Evolutionary conservation across 1,140 invertebrate genomes (phyloP).

Genomic region (Colletes gigas): DNA sequence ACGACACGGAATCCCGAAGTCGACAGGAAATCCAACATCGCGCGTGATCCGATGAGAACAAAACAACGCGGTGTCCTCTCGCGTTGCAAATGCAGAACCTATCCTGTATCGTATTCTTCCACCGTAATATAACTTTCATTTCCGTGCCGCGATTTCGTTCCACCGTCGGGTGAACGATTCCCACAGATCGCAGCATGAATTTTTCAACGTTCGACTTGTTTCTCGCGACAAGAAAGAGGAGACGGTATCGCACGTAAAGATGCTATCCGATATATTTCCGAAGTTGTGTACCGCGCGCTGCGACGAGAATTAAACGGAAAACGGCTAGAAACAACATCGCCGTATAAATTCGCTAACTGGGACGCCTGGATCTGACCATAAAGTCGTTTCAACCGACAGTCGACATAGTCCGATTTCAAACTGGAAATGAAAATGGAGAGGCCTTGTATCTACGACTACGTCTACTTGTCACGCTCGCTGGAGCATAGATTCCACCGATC

Average conservation of each 20-base stretch:
- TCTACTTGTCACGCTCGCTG: not conserved
- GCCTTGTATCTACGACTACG: too few species aligned
- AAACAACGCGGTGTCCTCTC: not conserved
- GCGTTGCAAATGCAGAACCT: not conserved
- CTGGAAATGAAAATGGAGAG: too few species aligned
- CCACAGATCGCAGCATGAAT: constrained; percentile 9
- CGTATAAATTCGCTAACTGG: too few species aligned
- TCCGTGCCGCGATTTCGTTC: not conserved
- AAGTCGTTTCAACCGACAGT: too few species aligned
- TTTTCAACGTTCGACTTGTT: constrained; percentile 10
- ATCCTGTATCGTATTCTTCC: not conserved
- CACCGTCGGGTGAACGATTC: not conserved
- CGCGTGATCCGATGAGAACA: not conserved
- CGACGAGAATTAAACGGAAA: too few species aligned
- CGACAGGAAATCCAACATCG: not conserved
- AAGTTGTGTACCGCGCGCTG: too few species aligned
- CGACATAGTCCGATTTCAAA: too few species aligned
- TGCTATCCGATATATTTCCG: too few species aligned
- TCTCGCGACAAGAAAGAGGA: too few species aligned
- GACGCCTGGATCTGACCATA: too few species aligned
- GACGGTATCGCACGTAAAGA: not conserved
- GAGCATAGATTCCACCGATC: not conserved
- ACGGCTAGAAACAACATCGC: too few species aligned
- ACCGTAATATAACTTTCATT: constrained; percentile 6
- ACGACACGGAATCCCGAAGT: not conserved